These are phyloP conservation scores for Martes martes DNA, from an alignment of 2,113 vertebrate species.

Conservation along the genomic window DNA sequence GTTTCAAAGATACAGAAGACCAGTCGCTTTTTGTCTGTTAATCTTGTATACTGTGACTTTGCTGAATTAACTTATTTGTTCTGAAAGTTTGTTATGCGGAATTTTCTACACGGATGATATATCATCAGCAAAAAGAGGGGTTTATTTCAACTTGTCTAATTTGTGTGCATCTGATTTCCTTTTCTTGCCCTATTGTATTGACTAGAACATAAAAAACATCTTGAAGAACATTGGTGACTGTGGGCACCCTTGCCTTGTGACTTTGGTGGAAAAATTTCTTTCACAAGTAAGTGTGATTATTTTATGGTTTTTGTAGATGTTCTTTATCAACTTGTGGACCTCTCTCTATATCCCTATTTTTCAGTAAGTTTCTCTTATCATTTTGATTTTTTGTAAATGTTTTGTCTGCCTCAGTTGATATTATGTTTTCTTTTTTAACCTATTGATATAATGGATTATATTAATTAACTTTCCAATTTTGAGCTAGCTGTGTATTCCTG, in stretches of 20 bases:
- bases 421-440: background rate
- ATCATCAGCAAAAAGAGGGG: background rate
- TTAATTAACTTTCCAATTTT: background rate
- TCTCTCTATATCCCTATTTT: background rate
- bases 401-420: background rate
- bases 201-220: background rate
- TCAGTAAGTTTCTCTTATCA: background rate
- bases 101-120: background rate
- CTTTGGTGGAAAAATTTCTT: background rate
- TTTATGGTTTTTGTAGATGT: background rate
- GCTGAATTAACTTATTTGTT: background rate
- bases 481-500: background rate
- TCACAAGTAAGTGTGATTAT: background rate
- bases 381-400: background rate
- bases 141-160: background rate
- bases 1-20: background rate
- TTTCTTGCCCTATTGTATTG: background rate
- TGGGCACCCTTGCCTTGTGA: background rate
- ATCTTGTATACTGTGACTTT: background rate
- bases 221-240: background rate
- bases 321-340: background rate
- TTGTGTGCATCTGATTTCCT: background rate
- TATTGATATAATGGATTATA: background rate
- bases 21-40: background rate
- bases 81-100: background rate